Evolutionary conservation across 1,140 invertebrate genomes (phyloP).

Genomic region (Drosophila pseudoananassae): DNA sequence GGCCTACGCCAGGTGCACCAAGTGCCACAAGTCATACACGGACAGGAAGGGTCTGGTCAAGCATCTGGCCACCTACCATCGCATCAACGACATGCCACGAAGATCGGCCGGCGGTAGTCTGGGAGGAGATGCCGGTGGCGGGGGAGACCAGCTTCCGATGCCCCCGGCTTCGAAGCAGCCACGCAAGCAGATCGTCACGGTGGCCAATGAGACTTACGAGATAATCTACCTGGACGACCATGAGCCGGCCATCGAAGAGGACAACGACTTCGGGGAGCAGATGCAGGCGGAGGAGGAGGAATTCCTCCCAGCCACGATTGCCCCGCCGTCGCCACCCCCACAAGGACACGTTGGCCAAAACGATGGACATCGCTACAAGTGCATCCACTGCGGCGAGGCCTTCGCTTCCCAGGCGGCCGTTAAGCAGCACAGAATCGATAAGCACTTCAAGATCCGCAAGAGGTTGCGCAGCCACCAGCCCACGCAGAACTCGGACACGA

Average conservation of each 20-base stretch:
- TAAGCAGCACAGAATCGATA: conserved; percentile 65
- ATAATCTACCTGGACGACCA: conserved; percentile 74
- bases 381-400: conserved; percentile 64
- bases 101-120: conserved; percentile 8
- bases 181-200: conserved; percentile 65
- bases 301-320: conserved; percentile 5
- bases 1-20: conserved; percentile 70
- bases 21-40: conserved; percentile 75
- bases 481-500: neutral
- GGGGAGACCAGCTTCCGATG: neutral
- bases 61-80: conserved; percentile 71
- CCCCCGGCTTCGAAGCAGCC: conserved; percentile 22
- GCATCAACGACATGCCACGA: conserved; percentile 47
- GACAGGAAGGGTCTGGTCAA: conserved; percentile 78
- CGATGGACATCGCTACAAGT: conserved; percentile 56
- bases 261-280: conserved; percentile 71
- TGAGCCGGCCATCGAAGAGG: conserved; percentile 43
- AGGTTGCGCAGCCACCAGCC: neutral
- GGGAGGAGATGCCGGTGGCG: neutral
- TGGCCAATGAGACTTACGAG: conserved; percentile 73
- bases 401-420: conserved; percentile 60
- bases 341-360: neutral
- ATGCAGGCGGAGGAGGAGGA: conserved; percentile 75
- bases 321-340: neutral
- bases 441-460: conserved; percentile 39